Percentiles rank a stretch among this genome's conserved stretches.
Conservation (phyloP, 2,888 invertebrate species). For the Stomorhina lunata region DNA sequence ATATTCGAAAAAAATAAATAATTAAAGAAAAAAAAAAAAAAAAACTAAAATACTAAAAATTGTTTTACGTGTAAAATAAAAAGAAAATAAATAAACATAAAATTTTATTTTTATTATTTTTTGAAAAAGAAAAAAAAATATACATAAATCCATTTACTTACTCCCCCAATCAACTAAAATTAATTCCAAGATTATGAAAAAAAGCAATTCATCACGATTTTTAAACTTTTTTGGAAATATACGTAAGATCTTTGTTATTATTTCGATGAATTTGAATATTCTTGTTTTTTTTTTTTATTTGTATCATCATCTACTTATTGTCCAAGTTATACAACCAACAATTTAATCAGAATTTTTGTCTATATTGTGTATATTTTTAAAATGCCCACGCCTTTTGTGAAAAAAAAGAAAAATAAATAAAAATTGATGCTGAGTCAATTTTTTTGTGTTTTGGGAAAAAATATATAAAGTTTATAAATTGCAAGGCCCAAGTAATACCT, state of each 20-base stretch:
- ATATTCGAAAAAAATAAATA: not conserved
- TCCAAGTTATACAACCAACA: conserved; percentile 43
- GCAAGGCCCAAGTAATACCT: not conserved
- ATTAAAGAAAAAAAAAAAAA: not conserved
- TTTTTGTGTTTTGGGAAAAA: not conserved
- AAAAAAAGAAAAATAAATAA: not conserved
- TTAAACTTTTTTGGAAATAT: conserved; percentile 58
- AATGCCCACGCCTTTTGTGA: conserved; percentile 54
- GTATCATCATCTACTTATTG: too few relatives aligned
- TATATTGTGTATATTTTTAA: conserved; percentile 46
- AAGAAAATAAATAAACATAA: conserved; percentile 32
- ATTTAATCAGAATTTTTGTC: conserved; percentile 36
- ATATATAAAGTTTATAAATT: not conserved
- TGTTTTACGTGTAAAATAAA: not conserved
- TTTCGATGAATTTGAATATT: conserved; percentile 21
- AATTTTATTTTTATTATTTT: conserved; percentile 18
- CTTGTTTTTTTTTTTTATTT: not conserved
- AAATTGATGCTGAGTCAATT: conserved; percentile 18
- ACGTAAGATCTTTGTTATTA: conserved; percentile 48
- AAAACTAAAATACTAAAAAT: conserved; percentile 2
- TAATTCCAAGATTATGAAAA: conserved; percentile 55
- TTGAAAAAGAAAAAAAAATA: not conserved
- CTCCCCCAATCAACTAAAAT: not conserved
- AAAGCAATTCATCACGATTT: conserved; percentile 60
- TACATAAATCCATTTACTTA: too few relatives aligned